These are phyloP conservation scores for Eilema caniola DNA, from an alignment of 2,888 invertebrate species.

Conservation along the genomic window DNA sequence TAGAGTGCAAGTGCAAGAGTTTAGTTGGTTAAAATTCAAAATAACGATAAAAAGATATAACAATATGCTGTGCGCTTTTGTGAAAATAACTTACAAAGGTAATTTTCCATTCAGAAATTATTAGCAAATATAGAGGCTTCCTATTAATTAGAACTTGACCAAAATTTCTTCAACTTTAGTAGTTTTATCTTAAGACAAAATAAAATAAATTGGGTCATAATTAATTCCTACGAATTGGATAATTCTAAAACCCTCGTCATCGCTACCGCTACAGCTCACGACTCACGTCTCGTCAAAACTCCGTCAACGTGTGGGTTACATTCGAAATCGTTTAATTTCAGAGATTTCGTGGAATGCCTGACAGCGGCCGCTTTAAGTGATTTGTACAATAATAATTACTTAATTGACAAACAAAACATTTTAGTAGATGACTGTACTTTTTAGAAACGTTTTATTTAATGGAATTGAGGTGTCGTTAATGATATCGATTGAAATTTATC, in stretches of 20 bases:
- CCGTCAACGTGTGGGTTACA: slow-evolving; percentile 68
- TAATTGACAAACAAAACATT: slow-evolving; percentile 34
- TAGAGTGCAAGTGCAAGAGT: no score
- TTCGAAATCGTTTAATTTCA: slow-evolving; percentile 78
- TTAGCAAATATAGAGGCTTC: no score
- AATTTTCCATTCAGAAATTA: no score
- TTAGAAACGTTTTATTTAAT: slow-evolving; percentile 15
- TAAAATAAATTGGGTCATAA: no score
- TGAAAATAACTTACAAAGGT: no score
- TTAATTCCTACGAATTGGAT: no score
- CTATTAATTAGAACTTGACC: no score
- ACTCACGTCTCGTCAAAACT: slow-evolving; percentile 51
- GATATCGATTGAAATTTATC: slow-evolving; percentile 1
- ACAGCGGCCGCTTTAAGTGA: slow-evolving; percentile 67
- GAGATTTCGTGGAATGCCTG: slow-evolving; percentile 66
- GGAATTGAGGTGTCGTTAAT: slow-evolving; percentile 4
- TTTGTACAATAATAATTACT: slow-evolving; percentile 59
- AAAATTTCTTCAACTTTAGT: no score
- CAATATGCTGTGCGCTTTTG: no score
- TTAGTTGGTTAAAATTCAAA: no score
- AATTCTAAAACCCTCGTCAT: not conserved
- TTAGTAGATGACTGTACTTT: slow-evolving; percentile 27
- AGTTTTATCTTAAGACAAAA: no score
- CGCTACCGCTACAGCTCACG: slow-evolving; percentile 24
- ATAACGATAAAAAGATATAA: no score